A percentile compares a stretch with the other conserved stretches of the same genome.
Conservation (phyloP, 30 jellyfish, hydroid and myxozoan species). For the Turritopsis dohrnii region DNA sequence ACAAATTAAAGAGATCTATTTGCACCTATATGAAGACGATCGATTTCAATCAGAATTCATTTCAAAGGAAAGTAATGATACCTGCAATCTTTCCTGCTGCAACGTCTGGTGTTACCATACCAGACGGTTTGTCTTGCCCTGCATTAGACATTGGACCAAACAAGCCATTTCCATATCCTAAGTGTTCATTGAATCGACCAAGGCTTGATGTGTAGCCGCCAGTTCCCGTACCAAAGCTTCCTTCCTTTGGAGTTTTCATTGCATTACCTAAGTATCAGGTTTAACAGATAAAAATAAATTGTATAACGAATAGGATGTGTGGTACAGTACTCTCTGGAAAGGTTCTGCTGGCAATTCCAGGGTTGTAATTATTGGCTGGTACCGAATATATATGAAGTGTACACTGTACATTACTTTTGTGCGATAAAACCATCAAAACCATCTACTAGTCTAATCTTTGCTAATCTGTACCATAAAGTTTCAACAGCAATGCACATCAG, state of each 20-base stretch:
- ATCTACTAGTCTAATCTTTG: too few relatives aligned
- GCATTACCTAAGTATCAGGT: not conserved
- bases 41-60: not conserved
- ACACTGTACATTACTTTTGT: too few relatives aligned
- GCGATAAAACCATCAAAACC: too few relatives aligned
- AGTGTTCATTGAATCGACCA: conserved; percentile 21
- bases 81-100: conserved; percentile 31
- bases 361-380: too few relatives aligned
- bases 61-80: not conserved
- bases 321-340: not conserved
- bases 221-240: conserved; percentile 15
- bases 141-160: conserved; percentile 9
- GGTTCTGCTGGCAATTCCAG: not conserved
- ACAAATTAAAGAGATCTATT: not conserved
- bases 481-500: too few relatives aligned
- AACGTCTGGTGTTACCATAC: conserved; percentile 20
- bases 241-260: conserved; percentile 15
- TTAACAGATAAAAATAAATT: not conserved
- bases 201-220: conserved; percentile 14
- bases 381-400: too few relatives aligned
- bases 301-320: not conserved
- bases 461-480: too few relatives aligned
- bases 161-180: conserved; percentile 16
- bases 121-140: not conserved
- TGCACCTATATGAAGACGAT: too few relatives aligned